phyloP scores from a whole-genome alignment of 2,797 vertebrate genomes.

The Xyrichtys novacula region DNA sequence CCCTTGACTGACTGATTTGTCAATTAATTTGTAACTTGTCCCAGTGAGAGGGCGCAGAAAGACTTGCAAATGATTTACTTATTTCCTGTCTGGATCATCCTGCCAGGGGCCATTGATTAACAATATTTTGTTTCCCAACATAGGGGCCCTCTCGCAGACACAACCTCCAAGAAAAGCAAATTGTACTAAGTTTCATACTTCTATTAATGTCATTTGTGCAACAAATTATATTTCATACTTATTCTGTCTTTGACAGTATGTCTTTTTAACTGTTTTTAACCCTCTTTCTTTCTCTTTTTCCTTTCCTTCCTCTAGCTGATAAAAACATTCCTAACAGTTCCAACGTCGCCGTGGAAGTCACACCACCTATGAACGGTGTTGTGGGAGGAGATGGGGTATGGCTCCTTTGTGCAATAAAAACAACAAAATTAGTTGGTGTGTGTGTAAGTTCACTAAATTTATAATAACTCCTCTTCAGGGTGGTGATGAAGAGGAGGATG shows the following conservation, averaged over 20 bases:
- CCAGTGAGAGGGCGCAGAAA: background rate
- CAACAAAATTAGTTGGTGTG: background rate
- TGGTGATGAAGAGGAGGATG: conserved; percentile 83
- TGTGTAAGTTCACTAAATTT: background rate
- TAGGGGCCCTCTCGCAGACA: conserved; percentile 34
- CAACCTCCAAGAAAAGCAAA: conserved; percentile 35
- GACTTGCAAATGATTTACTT: background rate
- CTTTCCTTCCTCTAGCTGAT: conserved; percentile 72
- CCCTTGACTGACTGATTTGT: too few relatives aligned
- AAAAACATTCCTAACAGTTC: conserved; percentile 88
- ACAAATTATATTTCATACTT: conserved; percentile 13
- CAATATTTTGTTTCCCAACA: conserved; percentile 42
- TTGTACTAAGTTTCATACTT: conserved; percentile 31
- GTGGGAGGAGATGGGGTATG: conserved; percentile 74
- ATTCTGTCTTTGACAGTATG: background rate
- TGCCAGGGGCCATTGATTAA: background rate
- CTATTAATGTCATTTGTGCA: background rate
- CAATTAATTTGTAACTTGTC: background rate
- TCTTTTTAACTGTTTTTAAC: background rate
- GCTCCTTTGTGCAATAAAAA: background rate
- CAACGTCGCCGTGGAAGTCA: conserved; percentile 94
- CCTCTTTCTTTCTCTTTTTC: background rate
- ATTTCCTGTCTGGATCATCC: background rate
- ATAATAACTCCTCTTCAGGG: conserved; percentile 43
- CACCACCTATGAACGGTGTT: conserved; percentile 88